Percentiles rank a stretch among this genome's conserved stretches.
Conservation (phyloP, 2,797 vertebrate species). For the Pitangus sulphuratus region DNA sequence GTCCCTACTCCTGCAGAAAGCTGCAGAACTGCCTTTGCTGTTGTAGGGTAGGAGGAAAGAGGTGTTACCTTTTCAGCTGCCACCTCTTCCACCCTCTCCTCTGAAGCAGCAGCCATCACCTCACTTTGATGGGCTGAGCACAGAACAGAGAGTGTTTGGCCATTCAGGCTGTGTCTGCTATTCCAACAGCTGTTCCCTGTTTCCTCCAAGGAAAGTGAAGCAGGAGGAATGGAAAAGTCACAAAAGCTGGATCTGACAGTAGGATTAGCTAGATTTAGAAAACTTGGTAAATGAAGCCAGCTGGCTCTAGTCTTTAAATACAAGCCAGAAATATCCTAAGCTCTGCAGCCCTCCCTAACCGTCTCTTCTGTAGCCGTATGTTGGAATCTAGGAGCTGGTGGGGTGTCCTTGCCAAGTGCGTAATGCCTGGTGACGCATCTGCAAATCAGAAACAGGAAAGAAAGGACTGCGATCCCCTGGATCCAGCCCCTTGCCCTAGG, state of each 20-base stretch:
- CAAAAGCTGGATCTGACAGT: constrained; percentile 56
- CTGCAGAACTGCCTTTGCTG: constrained; percentile 6
- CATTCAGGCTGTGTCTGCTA: not conserved
- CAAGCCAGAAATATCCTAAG: constrained; percentile 61
- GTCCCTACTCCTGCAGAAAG: not conserved
- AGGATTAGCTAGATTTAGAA: constrained; percentile 67
- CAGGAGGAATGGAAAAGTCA: constrained; percentile 55
- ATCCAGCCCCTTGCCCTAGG: not conserved
- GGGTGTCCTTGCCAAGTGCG: constrained; percentile 22
- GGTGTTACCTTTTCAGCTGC: not conserved
- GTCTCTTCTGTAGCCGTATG: constrained; percentile 45
- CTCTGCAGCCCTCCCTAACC: not conserved
- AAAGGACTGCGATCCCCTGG: not conserved
- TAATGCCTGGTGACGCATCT: constrained; percentile 27
- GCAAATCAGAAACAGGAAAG: constrained; percentile 22
- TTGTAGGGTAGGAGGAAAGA: not conserved
- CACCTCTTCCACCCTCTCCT: constrained; percentile 5
- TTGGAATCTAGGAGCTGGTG: constrained; percentile 22
- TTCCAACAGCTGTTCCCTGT: constrained; percentile 45
- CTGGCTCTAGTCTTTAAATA: constrained; percentile 52
- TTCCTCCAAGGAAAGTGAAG: constrained; percentile 59
- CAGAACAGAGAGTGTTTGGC: constrained; percentile 19
- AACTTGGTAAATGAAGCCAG: constrained; percentile 63
- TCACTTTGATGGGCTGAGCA: not conserved
- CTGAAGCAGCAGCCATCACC: constrained; percentile 31